These are phyloP conservation scores for Melipona quadrifasciata DNA, from an alignment of 1,140 invertebrate species.

Conservation along the genomic window DNA sequence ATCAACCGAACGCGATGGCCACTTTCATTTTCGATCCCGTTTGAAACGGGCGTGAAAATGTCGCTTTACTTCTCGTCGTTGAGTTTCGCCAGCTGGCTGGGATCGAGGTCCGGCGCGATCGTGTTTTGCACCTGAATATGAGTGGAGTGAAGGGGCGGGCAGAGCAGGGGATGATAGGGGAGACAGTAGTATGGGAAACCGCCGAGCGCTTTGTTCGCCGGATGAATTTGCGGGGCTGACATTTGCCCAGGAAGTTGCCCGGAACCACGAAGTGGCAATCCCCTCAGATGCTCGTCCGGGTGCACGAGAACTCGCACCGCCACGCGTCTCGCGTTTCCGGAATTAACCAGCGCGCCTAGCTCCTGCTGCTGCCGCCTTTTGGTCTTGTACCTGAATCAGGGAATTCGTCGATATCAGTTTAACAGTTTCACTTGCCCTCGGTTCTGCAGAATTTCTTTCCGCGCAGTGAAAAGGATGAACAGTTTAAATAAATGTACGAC, in stretches of 20 bases:
- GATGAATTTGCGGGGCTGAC: slow-evolving; percentile 74
- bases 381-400: slow-evolving; percentile 76
- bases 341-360: slow-evolving; percentile 79
- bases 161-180: slow-evolving; percentile 80
- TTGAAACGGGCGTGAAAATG: not conserved
- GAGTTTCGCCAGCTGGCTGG: slow-evolving; percentile 73
- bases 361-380: slow-evolving; percentile 80
- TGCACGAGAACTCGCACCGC: slow-evolving; percentile 79
- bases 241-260: slow-evolving; percentile 76
- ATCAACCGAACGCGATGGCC: not conserved
- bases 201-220: slow-evolving; percentile 75
- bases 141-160: slow-evolving; percentile 75
- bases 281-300: slow-evolving; percentile 78
- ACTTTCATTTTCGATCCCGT: not conserved
- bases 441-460: too few relatives aligned
- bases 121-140: slow-evolving; percentile 76
- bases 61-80: slow-evolving; percentile 70
- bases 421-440: too few relatives aligned
- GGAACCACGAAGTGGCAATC: slow-evolving; percentile 73
- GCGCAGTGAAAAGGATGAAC: too few relatives aligned
- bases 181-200: slow-evolving; percentile 80
- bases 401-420: too few relatives aligned
- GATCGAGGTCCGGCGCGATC: slow-evolving; percentile 70
- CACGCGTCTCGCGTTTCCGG: slow-evolving; percentile 76
- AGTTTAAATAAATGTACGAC: too few relatives aligned